Percentiles rank a stretch among this genome's conserved stretches.
phyloP scores from a whole-genome alignment of 2,113 vertebrate species.

The Pterocles burchelli region DNA sequence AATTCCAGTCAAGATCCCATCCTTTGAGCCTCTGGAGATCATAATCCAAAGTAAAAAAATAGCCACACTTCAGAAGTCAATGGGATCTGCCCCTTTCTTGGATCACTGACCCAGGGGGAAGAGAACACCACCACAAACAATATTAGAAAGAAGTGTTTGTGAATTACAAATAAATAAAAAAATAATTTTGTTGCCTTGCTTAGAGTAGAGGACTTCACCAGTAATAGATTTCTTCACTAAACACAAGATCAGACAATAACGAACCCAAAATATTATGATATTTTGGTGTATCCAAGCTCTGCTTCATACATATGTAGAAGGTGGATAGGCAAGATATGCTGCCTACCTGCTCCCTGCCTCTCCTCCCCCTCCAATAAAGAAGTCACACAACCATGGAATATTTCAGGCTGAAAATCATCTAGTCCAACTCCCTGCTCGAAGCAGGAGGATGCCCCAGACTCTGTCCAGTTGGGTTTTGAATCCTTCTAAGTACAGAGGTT shows the following conservation, averaged over 20 bases:
- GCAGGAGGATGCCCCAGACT: neutral
- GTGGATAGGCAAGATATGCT: neutral
- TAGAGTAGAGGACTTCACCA: neutral
- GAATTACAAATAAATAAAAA: neutral
- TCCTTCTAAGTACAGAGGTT: neutral
- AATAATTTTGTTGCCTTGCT: neutral
- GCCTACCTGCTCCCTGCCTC: neutral
- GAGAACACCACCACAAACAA: neutral
- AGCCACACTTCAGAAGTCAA: neutral
- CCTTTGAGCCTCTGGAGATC: neutral
- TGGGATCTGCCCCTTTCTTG: neutral
- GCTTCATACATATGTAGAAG: fast-evolving
- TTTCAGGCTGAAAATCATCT: neutral
- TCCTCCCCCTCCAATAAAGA: neutral
- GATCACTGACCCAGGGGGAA: neutral
- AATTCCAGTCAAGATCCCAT: neutral
- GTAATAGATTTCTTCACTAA: neutral
- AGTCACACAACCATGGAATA: neutral
- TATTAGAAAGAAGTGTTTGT: neutral
- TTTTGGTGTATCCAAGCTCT: neutral
- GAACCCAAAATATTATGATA: neutral
- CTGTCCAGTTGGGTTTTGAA: neutral
- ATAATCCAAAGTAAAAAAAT: neutral
- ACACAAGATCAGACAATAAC: neutral
- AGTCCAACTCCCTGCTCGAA: neutral